Base-by-base conservation (phyloP, 2,888 invertebrate genomes). In the Cremastinae sp. region DNA sequence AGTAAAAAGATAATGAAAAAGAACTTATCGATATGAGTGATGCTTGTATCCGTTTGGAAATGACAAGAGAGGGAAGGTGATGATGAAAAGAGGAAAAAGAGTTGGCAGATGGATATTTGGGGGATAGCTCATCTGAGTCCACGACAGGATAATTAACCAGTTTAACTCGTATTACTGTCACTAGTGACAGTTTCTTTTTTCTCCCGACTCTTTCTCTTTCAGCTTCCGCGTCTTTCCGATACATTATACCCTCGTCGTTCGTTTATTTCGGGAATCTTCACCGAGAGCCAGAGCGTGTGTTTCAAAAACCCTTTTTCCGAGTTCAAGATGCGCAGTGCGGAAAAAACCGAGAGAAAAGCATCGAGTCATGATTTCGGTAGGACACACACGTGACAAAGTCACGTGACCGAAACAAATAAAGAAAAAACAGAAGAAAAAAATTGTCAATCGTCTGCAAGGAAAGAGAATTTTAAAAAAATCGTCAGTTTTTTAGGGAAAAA, bases 81-180 rank as follows among this genome's bases (percentile, higher is more conserved):
- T n/a, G n/a, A n/a, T n/a, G n/a, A 51, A 55, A 4, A 41, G 41
- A n/a, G 9, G 20, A 35, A 51, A 59, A 41, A 28, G 41, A 51
- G 49, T 43, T 62, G 1, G 20, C 53, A 59, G 55, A 70, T 69
- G 69, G 28, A 5, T 28, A n/a, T n/a, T n/a, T n/a, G n/a, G 74
- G 51, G 68, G 75, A 77, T 75, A 68, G 49, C 66, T 58, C 55
- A 43, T 64, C 3, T 49, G 35, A 53, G 14, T 69, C 43, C 14
- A 45, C 58, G 78, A 74, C 73, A 74, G 69, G 72, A 74, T 80
- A 82, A 81, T 82, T 80, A 80, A 64, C 71, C 69, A 53, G 72
- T 68, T 78, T 59, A 75, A 75, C 68, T 70, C 56, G 71, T 62
- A 79, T 81, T 75, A 79, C 75, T 77, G 66, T 69, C 74, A 66